Percentiles rank a stretch among this genome's conserved stretches.
Evolutionary conservation across 2,113 vertebrate genomes (phyloP).

Genomic region (Protobothrops flavoviridis): DNA sequence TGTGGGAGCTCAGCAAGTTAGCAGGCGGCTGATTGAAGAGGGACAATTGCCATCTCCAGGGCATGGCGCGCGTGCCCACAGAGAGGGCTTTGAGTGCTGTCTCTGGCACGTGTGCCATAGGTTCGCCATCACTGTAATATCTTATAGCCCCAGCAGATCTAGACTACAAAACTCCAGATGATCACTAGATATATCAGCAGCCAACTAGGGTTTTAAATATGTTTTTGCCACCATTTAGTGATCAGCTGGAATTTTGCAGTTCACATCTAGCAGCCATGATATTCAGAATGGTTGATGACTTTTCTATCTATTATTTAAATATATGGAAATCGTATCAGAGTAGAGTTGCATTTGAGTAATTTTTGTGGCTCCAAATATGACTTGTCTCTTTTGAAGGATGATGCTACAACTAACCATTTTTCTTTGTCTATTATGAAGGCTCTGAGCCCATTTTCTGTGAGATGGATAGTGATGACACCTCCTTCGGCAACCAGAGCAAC

Average conservation of each 20-base stretch:
- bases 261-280: not conserved
- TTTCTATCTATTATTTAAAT: not conserved
- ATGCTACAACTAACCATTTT: not conserved
- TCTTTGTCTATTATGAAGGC: constrained; percentile 70
- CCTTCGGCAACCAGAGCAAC: constrained; percentile 82
- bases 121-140: too few species aligned
- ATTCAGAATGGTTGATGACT: not conserved
- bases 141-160: not conserved
- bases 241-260: not conserved
- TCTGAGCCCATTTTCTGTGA: constrained; percentile 83
- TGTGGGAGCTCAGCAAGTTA: too few species aligned
- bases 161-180: not conserved
- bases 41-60: too few species aligned
- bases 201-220: not conserved
- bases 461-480: constrained; percentile 81
- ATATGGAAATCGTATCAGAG: not conserved
- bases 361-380: not conserved
- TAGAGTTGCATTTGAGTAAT: not conserved
- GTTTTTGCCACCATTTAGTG: not conserved
- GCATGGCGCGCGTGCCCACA: too few species aligned
- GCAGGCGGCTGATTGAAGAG: too few species aligned
- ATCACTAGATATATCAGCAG: not conserved
- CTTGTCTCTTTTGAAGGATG: not conserved
- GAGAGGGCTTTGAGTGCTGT: too few species aligned
- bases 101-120: too few species aligned